Evolutionary conservation across 2,113 vertebrate species (phyloP).

Genomic region (Barnardius zonarius): DNA sequence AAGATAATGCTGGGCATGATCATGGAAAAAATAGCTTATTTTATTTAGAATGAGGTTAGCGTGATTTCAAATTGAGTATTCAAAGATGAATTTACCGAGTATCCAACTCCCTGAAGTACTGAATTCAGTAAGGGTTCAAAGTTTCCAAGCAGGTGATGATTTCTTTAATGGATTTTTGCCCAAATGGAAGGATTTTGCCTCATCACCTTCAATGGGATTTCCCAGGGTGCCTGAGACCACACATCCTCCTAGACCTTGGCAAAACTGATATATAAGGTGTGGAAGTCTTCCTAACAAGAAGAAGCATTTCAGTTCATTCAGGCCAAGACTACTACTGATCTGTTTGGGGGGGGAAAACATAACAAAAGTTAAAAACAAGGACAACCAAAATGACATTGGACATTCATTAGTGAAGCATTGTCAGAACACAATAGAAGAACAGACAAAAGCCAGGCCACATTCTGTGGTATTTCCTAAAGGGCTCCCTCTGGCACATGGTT

Average conservation of each 20-base stretch:
- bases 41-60: neutral
- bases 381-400: conserved; percentile 1
- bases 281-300: neutral
- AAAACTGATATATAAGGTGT: neutral
- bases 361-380: neutral
- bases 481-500: conserved; percentile 39
- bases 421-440: conserved; percentile 57
- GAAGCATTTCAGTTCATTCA: neutral
- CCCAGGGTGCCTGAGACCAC: neutral
- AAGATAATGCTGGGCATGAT: neutral
- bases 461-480: conserved; percentile 67
- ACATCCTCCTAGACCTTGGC: neutral
- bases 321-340: neutral
- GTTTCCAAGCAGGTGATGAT: neutral
- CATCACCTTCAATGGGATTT: neutral
- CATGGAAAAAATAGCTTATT: neutral
- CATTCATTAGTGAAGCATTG: conserved; percentile 50
- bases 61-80: neutral
- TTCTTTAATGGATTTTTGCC: neutral
- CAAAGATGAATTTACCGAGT: neutral
- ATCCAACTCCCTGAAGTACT: neutral
- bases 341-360: neutral
- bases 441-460: conserved; percentile 50
- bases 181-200: neutral
- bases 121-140: neutral